Evolutionary conservation across 2,888 invertebrate species (phyloP).

Genomic region (Tenthredo mesomela): DNA sequence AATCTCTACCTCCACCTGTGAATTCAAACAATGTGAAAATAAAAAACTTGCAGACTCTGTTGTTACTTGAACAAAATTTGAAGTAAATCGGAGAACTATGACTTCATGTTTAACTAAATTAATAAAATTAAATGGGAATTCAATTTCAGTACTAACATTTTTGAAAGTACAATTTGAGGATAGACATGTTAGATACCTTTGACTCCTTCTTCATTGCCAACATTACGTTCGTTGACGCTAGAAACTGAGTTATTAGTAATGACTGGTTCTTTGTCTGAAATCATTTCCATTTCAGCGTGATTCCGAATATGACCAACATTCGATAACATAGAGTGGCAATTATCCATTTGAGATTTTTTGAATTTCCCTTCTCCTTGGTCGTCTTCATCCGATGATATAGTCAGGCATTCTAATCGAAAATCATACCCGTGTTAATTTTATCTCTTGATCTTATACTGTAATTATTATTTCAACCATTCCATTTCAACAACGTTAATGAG

Average conservation of each 20-base stretch:
- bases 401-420: constrained; percentile 72
- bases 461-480: background rate
- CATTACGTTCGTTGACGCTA: constrained; percentile 54
- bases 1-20: constrained; percentile 79
- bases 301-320: constrained; percentile 56
- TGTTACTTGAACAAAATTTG: background rate
- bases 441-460: background rate
- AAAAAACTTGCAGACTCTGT: background rate
- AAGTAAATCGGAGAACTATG: background rate
- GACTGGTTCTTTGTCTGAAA: constrained; percentile 76
- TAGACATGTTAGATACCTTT: constrained; percentile 56
- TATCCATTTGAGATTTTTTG: constrained; percentile 57
- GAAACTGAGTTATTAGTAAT: constrained; percentile 69
- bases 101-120: background rate
- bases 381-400: constrained; percentile 78
- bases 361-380: constrained; percentile 61
- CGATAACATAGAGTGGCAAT: constrained; percentile 58
- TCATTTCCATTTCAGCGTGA: constrained; percentile 65
- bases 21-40: constrained; percentile 49
- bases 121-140: background rate
- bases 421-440: background rate
- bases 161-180: background rate
- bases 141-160: background rate
- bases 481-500: background rate
- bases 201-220: constrained; percentile 56